Conservation (phyloP, 2,888 invertebrate genomes). For the Lepidochitona cinerea region DNA sequence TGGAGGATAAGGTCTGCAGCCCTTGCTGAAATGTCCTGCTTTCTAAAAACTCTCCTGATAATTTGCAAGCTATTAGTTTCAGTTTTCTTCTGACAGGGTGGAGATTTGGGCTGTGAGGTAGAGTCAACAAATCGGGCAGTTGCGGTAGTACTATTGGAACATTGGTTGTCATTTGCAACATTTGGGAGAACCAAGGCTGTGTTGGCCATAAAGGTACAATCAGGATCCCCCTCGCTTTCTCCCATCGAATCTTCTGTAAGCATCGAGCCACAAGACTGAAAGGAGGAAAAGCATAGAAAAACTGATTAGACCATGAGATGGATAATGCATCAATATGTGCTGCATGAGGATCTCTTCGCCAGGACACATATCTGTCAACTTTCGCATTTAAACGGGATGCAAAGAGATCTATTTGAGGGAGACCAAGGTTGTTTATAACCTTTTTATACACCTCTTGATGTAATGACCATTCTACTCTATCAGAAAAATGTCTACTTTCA, state of each 20-base stretch:
- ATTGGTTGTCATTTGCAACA: not conserved
- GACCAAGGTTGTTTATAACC: not conserved
- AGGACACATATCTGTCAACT: not conserved
- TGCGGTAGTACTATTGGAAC: not conserved
- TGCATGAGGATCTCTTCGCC: not conserved
- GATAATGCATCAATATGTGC: not conserved
- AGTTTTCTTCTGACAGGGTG: slow-evolving; percentile 13
- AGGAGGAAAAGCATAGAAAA: not conserved
- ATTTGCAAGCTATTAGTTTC: slow-evolving; percentile 23
- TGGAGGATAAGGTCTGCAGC: slow-evolving; percentile 22
- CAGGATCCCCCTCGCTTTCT: not conserved
- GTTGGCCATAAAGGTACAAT: not conserved
- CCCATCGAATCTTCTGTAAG: not conserved
- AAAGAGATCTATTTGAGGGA: not conserved
- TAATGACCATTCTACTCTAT: slow-evolving; percentile 19
- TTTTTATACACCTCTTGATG: not conserved
- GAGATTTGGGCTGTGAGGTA: not conserved
- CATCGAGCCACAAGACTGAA: not conserved
- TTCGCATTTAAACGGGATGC: not conserved
- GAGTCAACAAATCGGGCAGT: not conserved
- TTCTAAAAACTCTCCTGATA: slow-evolving; percentile 27
- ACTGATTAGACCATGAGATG: not conserved
- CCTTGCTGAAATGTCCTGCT: slow-evolving; percentile 20
- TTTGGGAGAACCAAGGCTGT: not conserved
- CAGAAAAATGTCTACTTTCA: slow-evolving; percentile 5